A percentile compares a stretch with the other conserved stretches of the same genome.
phyloP scores from a whole-genome alignment of 2,888 invertebrate species.

The Amiota mariae region DNA sequence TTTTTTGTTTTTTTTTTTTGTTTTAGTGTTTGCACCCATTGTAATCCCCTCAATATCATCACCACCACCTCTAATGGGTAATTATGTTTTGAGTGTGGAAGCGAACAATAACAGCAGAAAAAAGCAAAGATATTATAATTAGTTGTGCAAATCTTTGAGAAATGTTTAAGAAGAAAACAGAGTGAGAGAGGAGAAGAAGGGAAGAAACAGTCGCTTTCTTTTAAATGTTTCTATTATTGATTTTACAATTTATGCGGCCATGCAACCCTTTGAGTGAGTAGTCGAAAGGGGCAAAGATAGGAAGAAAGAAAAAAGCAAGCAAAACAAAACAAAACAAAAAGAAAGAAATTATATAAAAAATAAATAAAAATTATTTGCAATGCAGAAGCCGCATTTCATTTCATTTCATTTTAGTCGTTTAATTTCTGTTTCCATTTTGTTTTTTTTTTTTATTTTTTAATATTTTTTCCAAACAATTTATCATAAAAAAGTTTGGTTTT shows the following conservation, averaged over 20 bases:
- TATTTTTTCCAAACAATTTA: slow-evolving; percentile 51
- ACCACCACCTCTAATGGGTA: slow-evolving; percentile 44
- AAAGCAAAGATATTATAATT: slow-evolving; percentile 47
- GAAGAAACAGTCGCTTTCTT: slow-evolving; percentile 5
- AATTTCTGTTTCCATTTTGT: too few relatives aligned
- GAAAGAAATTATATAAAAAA: slow-evolving; percentile 12
- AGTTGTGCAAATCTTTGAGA: slow-evolving; percentile 45
- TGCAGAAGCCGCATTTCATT: slow-evolving; percentile 21
- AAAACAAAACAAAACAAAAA: slow-evolving; percentile 4
- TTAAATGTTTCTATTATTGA: slow-evolving; percentile 45
- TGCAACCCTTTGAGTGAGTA: slow-evolving; percentile 11
- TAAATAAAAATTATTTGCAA: slow-evolving; percentile 24
- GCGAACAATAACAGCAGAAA: not conserved
- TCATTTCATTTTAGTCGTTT: not conserved
- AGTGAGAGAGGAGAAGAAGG: slow-evolving; percentile 35
- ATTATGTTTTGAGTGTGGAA: slow-evolving; percentile 43
- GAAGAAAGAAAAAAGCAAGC: not conserved
- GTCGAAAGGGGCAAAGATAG: not conserved
- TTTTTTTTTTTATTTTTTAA: too few relatives aligned
- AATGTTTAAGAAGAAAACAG: not conserved
- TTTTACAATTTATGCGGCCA: slow-evolving; percentile 46
- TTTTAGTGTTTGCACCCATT: not conserved
- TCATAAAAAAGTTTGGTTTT: slow-evolving; percentile 52
- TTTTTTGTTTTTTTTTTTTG: too few relatives aligned
- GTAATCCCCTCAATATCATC: not conserved